These are phyloP conservation scores for Melanotus villosus DNA, from an alignment of 2,888 invertebrate species.

Conservation along the genomic window DNA sequence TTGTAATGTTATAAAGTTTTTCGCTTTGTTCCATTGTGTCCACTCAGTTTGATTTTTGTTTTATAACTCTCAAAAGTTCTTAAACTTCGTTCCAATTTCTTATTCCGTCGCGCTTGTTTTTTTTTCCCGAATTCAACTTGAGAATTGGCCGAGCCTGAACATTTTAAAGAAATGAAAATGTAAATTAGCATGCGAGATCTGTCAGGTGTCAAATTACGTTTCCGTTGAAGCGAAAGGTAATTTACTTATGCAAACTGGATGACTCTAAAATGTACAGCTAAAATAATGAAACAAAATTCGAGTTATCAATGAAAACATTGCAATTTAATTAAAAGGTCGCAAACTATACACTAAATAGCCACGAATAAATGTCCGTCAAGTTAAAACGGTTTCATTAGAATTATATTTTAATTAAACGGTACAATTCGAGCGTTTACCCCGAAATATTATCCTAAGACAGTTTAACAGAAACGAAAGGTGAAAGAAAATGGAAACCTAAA, in stretches of 20 bases:
- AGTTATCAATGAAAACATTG: too few species aligned
- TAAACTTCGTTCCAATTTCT: neutral
- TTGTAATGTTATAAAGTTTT: constrained; percentile 17
- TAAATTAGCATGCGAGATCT: constrained; percentile 22
- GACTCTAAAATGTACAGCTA: neutral
- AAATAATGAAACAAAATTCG: too few species aligned
- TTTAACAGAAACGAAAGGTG: neutral
- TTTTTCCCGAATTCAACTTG: neutral
- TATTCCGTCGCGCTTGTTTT: neutral
- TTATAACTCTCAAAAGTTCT: constrained; percentile 8
- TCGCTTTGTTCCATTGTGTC: constrained; percentile 22
- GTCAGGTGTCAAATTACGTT: constrained; percentile 27
- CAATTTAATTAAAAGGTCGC: too few species aligned
- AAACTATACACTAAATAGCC: neutral
- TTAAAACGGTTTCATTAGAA: neutral
- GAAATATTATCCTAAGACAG: neutral
- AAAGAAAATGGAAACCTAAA: neutral
- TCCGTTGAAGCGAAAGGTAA: constrained; percentile 23
- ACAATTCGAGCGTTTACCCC: neutral
- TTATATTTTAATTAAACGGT: constrained; percentile 15
- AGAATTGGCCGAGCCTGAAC: neutral
- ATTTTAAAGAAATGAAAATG: constrained; percentile 28
- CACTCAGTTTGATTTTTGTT: constrained; percentile 17
- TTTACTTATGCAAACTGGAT: constrained; percentile 15
- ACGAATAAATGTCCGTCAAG: neutral